Conservation (phyloP, 2,797 vertebrate species). For the Xenentodon cancila region DNA sequence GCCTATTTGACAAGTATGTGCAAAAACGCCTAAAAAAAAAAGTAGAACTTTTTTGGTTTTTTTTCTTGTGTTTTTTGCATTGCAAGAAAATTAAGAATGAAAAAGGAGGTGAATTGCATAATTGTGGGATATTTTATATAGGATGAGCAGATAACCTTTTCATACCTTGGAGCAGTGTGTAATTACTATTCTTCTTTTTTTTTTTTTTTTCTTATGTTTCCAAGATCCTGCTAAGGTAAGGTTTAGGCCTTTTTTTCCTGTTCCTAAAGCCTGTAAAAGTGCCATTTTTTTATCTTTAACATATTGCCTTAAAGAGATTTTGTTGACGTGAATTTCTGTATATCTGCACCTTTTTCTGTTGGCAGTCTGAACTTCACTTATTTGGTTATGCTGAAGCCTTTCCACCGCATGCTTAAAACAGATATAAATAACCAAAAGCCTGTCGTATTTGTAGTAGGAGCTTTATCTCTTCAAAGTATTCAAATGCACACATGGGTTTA, state of each 20-base stretch:
- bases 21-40: not conserved
- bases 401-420: too few relatives aligned
- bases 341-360: too few relatives aligned
- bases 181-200: slow-evolving; percentile 2
- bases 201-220: not conserved
- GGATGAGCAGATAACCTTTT: not conserved
- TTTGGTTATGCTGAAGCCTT: too few relatives aligned
- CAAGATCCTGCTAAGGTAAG: too few relatives aligned
- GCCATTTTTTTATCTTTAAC: not conserved
- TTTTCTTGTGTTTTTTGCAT: not conserved
- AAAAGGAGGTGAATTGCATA: not conserved
- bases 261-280: slow-evolving; percentile 1
- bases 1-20: not conserved
- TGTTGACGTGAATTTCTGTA: not conserved
- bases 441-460: too few relatives aligned
- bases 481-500: not conserved
- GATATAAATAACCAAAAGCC: too few relatives aligned
- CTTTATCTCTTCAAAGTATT: too few relatives aligned
- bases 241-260: not conserved
- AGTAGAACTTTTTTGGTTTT: not conserved
- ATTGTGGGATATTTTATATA: too few relatives aligned
- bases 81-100: not conserved
- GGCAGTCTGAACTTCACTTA: too few relatives aligned
- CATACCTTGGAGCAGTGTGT: not conserved
- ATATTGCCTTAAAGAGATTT: slow-evolving; percentile 24